phyloP scores from a whole-genome alignment of 2,888 invertebrate species.

The Hoplodrina blanda region DNA sequence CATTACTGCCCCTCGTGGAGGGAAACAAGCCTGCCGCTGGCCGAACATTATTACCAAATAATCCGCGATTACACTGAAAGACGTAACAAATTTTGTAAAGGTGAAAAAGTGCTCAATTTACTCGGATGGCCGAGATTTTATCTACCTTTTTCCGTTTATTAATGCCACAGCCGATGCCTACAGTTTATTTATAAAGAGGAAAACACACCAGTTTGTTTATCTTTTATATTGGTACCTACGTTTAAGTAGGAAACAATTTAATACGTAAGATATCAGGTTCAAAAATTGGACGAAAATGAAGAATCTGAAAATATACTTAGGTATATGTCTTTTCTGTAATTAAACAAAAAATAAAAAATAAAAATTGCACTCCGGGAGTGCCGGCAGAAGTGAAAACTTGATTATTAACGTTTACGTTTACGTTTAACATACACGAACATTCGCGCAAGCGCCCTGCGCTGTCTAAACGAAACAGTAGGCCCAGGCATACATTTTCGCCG shows the following conservation, averaged over 20 bases:
- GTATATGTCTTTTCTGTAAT: too few species aligned
- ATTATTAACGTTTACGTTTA: too few species aligned
- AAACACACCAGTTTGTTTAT: conserved; percentile 21
- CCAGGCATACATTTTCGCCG: too few species aligned
- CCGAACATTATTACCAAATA: conserved; percentile 73
- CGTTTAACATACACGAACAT: too few species aligned
- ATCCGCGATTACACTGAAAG: conserved; percentile 71
- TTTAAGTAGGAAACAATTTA: neutral
- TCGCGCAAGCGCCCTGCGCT: too few species aligned
- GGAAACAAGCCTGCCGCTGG: conserved; percentile 72
- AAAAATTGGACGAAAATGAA: neutral
- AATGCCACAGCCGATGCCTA: conserved; percentile 34
- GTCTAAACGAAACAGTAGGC: too few species aligned
- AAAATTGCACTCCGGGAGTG: too few species aligned
- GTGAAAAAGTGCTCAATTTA: conserved; percentile 74
- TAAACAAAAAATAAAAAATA: too few species aligned
- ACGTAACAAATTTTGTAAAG: conserved; percentile 73
- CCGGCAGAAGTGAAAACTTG: too few species aligned
- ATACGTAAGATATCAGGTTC: neutral
- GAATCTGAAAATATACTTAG: neutral
- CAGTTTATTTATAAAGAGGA: conserved; percentile 48
- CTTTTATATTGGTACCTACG: conserved; percentile 1
- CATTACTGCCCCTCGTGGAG: conserved; percentile 72
- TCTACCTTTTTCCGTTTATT: conserved; percentile 62
- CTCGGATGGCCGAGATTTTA: conserved; percentile 66